These are phyloP conservation scores for Acyrthosiphon pisum DNA, from an alignment of 1,140 invertebrate genomes.

Conservation along the genomic window DNA sequence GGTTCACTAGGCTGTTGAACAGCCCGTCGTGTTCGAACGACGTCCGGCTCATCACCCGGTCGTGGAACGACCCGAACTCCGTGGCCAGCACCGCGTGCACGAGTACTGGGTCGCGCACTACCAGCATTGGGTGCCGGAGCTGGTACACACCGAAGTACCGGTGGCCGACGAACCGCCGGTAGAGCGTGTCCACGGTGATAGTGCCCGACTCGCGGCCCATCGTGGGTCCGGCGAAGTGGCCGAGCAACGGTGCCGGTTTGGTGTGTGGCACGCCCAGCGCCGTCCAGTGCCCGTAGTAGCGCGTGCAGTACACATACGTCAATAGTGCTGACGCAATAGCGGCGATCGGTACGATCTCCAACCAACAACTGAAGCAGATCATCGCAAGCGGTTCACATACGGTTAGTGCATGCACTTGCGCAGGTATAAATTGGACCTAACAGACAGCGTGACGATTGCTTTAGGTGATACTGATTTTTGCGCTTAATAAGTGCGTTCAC, in stretches of 20 bases:
- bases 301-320: background rate
- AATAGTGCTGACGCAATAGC: background rate
- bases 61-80: slow-evolving; percentile 65
- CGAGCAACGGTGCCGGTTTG: background rate
- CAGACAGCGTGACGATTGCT: too few relatives aligned
- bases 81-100: slow-evolving; percentile 65
- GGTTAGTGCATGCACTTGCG: too few relatives aligned
- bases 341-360: background rate
- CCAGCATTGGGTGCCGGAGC: slow-evolving; percentile 62
- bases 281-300: background rate
- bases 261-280: slow-evolving; percentile 8
- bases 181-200: background rate
- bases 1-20: slow-evolving; percentile 58
- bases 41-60: slow-evolving; percentile 60
- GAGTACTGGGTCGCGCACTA: slow-evolving; percentile 64
- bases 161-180: slow-evolving; percentile 57
- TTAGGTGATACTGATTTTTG: too few relatives aligned
- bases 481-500: too few relatives aligned
- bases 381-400: background rate
- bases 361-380: background rate
- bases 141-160: slow-evolving; percentile 63
- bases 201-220: background rate
- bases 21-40: slow-evolving; percentile 60
- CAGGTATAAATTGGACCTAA: too few relatives aligned
- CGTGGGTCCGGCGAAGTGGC: background rate